Evolutionary conservation across 1,140 invertebrate species (phyloP).

Genomic region (Drosophila tani): DNA sequence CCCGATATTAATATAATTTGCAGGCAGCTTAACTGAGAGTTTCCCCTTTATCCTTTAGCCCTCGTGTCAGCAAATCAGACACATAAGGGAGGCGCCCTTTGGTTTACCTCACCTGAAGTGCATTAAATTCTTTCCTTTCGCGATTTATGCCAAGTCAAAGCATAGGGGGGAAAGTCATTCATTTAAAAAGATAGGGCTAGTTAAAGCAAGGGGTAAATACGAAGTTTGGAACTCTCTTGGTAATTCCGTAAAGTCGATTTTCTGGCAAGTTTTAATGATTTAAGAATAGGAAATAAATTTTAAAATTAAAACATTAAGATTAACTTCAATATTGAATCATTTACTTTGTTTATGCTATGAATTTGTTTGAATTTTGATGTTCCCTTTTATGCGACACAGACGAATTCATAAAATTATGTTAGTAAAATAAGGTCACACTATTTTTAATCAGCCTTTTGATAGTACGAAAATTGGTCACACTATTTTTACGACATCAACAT

Average conservation of each 20-base stretch:
- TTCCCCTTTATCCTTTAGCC: conserved; percentile 16
- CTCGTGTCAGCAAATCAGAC: conserved; percentile 37
- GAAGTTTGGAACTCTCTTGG: not conserved
- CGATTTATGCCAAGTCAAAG: conserved; percentile 43
- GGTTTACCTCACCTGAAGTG: conserved; percentile 44
- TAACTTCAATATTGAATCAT: too few species aligned
- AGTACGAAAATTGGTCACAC: not conserved
- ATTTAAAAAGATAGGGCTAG: not conserved
- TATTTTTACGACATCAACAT: too few species aligned
- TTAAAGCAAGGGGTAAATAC: not conserved
- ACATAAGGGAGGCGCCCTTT: conserved; percentile 35
- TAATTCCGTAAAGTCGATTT: not conserved
- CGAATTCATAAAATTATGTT: not conserved
- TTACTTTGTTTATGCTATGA: too few species aligned
- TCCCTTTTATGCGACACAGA: too few species aligned
- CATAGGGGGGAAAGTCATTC: not conserved
- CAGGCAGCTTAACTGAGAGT: conserved; percentile 47
- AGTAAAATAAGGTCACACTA: not conserved
- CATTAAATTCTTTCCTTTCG: conserved; percentile 63
- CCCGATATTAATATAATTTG: conserved; percentile 84
- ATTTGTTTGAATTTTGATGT: too few species aligned
- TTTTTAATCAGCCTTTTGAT: too few species aligned
- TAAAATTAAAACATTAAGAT: rapidly evolving
- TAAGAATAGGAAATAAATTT: too few species aligned
- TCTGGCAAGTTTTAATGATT: not conserved